Evolutionary conservation across 2,113 vertebrate genomes (phyloP).

Genomic region (Naja naja): DNA sequence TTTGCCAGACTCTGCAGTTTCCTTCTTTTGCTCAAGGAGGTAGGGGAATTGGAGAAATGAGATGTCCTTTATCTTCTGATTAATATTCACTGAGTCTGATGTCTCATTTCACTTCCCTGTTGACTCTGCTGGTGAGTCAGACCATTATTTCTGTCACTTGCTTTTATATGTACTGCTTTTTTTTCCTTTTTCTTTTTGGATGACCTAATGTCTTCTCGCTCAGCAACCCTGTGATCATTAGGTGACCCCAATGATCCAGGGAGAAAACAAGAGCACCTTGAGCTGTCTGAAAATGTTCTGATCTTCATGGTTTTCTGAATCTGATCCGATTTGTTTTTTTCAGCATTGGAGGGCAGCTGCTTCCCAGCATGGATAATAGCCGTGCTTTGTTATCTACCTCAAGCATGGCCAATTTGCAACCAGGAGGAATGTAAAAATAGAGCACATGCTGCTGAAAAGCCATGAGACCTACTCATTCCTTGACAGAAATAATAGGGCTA

Average conservation of each 20-base stretch:
- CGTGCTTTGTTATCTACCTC: not conserved
- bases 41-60: not conserved
- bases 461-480: no score
- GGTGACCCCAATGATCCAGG: not conserved
- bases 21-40: not conserved
- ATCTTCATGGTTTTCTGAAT: not conserved
- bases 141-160: not conserved
- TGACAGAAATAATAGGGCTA: not conserved
- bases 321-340: not conserved
- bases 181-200: not conserved
- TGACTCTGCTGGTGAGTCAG: conserved; percentile 16
- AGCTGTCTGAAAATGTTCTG: not conserved
- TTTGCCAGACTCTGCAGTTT: not conserved
- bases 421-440: not conserved
- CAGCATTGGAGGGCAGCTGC: not conserved
- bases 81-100: not conserved
- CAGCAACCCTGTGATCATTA: not conserved
- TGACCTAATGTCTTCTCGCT: not conserved
- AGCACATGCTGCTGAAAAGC: not conserved
- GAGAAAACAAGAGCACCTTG: not conserved
- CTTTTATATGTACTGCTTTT: not conserved
- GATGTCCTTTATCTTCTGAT: not conserved
- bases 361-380: not conserved
- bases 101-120: not conserved
- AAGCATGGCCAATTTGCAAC: not conserved